phyloP scores from a whole-genome alignment of 2,113 vertebrate genomes.

The Nettapus auritus region DNA sequence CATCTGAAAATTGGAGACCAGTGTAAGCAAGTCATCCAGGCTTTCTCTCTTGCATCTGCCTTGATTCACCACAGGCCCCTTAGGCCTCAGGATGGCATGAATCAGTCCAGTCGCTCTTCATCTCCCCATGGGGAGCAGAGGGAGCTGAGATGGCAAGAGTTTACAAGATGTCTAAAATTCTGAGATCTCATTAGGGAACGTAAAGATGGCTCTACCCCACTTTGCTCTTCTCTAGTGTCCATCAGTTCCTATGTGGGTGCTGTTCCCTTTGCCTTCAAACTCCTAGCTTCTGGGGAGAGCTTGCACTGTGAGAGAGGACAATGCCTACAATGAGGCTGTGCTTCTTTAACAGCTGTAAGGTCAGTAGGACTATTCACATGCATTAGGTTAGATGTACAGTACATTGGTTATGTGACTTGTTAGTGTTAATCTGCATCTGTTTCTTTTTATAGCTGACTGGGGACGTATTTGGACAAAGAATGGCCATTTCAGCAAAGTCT shows the following conservation, averaged over 20 bases:
- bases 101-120: background rate
- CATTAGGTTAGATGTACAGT: background rate
- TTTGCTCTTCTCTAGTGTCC: background rate
- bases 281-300: background rate
- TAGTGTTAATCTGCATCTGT: conserved; percentile 54
- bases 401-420: conserved; percentile 6
- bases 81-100: background rate
- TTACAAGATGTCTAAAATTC: background rate
- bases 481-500: conserved; percentile 12
- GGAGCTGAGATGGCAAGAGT: background rate
- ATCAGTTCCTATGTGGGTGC: background rate
- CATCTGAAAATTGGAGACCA: background rate
- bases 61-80: background rate
- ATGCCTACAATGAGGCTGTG: background rate
- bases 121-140: background rate
- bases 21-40: background rate
- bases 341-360: background rate
- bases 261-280: background rate
- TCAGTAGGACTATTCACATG: background rate
- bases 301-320: background rate
- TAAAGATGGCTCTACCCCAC: background rate
- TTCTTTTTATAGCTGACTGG: conserved; percentile 46
- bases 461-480: conserved; percentile 33
- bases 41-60: background rate
- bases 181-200: background rate